A percentile compares a stretch with the other conserved stretches of the same genome.
phyloP scores from a whole-genome alignment of 2,797 vertebrate species.

The Anas georgica region DNA sequence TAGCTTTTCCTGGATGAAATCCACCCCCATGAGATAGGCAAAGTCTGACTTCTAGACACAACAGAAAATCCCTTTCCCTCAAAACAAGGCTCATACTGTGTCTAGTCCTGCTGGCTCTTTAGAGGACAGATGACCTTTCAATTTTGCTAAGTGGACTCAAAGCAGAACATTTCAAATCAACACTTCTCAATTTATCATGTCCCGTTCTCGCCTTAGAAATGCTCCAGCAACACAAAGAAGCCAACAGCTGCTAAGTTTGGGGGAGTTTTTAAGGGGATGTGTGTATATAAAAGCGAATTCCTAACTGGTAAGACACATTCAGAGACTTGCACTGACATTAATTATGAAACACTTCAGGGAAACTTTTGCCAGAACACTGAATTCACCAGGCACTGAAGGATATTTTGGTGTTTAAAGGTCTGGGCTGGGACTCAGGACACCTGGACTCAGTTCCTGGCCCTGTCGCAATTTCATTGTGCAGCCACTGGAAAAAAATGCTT shows the following conservation, averaged over 20 bases:
- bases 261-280: constrained; percentile 6
- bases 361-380: constrained; percentile 27
- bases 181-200: constrained; percentile 13
- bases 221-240: not conserved
- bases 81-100: not conserved
- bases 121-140: constrained; percentile 47
- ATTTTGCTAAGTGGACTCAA: constrained; percentile 9
- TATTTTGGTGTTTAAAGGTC: constrained; percentile 49
- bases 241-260: constrained; percentile 41
- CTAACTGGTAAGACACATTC: constrained; percentile 33
- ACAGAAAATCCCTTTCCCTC: constrained; percentile 17
- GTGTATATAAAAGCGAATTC: constrained; percentile 58
- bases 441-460: constrained; percentile 41
- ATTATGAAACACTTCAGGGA: constrained; percentile 35
- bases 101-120: constrained; percentile 7
- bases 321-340: constrained; percentile 31
- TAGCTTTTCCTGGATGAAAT: not conserved
- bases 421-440: constrained; percentile 55
- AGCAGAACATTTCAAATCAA: constrained; percentile 16
- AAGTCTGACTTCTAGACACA: not conserved
- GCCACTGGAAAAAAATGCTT: not conserved
- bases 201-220: constrained; percentile 7
- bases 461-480: constrained; percentile 3
- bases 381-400: not conserved
- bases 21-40: not conserved